Evolutionary conservation across 2,113 vertebrate genomes (phyloP).

Genomic region (Carollia perspicillata): DNA sequence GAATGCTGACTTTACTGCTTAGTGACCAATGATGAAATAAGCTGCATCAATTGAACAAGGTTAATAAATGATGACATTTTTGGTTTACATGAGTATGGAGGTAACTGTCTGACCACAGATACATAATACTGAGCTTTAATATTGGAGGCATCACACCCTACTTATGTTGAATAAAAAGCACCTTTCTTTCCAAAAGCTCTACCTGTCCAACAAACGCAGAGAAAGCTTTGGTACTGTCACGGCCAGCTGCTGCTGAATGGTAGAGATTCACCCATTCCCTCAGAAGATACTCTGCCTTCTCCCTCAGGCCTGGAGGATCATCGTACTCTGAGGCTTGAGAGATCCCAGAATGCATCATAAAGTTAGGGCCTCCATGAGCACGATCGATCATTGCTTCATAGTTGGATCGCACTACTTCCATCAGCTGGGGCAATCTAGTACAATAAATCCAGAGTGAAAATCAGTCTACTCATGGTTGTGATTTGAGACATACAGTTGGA

Average conservation of each 20-base stretch:
- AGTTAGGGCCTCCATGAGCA: constrained; percentile 97
- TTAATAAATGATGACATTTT: constrained; percentile 10
- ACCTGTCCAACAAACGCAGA: constrained; percentile 99
- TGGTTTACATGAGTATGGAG: constrained; percentile 63
- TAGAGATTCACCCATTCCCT: constrained; percentile 99
- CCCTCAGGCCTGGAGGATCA: constrained; percentile 95
- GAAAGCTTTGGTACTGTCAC: constrained; percentile 99
- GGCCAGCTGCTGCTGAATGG: constrained; percentile 97
- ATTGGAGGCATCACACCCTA: constrained; percentile 80
- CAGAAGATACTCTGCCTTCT: constrained; percentile 98
- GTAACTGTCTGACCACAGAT: constrained; percentile 60
- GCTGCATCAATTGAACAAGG: background rate
- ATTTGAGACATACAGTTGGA: constrained; percentile 41
- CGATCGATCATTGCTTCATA: constrained; percentile 99
- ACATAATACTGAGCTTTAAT: constrained; percentile 77
- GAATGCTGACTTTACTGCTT: constrained; percentile 12
- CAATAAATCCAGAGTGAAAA: constrained; percentile 70
- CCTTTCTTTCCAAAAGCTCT: constrained; percentile 90
- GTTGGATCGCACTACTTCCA: constrained; percentile 98
- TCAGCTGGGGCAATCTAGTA: constrained; percentile 94
- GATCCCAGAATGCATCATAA: constrained; percentile 99
- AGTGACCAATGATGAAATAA: background rate
- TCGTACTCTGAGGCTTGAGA: constrained; percentile 99
- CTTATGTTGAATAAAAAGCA: constrained; percentile 88
- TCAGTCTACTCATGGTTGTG: constrained; percentile 75